Conservation (phyloP, 2,888 invertebrate genomes). For the Lithophane leautieri region DNA sequence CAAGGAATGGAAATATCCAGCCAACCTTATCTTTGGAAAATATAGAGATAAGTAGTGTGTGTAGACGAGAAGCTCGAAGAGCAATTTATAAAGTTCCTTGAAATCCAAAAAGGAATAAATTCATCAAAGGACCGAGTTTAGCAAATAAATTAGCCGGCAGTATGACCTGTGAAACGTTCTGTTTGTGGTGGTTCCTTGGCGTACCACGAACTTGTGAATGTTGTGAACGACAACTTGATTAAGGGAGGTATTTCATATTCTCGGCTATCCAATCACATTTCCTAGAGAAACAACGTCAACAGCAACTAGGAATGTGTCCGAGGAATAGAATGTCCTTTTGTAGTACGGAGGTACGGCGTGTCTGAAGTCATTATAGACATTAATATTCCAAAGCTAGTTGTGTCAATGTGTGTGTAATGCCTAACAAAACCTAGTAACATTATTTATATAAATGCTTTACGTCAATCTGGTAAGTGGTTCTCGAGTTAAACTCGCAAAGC, state of each 20-base stretch:
- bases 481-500: neutral
- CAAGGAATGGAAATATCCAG: conserved; percentile 48
- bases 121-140: conserved; percentile 53
- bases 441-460: neutral
- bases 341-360: neutral
- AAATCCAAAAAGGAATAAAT: conserved; percentile 56
- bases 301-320: neutral
- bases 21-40: conserved; percentile 50
- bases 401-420: neutral
- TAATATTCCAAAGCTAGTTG: neutral
- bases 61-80: conserved; percentile 30
- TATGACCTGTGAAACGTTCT: conserved; percentile 34
- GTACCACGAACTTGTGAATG: conserved; percentile 11
- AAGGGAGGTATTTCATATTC: neutral
- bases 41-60: conserved; percentile 29
- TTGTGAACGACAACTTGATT: conserved; percentile 4
- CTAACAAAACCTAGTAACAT: neutral
- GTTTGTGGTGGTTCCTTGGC: conserved; percentile 37
- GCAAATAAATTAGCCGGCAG: conserved; percentile 58
- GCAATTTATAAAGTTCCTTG: conserved; percentile 55
- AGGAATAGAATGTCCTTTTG: conserved; percentile 1
- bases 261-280: conserved; percentile 18
- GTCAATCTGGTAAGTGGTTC: conserved; percentile 1
- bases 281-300: neutral
- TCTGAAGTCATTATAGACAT: conserved; percentile 3